Evolutionary conservation across 1,140 invertebrate species (phyloP).

Genomic region (Caenorhabditis brenneri): DNA sequence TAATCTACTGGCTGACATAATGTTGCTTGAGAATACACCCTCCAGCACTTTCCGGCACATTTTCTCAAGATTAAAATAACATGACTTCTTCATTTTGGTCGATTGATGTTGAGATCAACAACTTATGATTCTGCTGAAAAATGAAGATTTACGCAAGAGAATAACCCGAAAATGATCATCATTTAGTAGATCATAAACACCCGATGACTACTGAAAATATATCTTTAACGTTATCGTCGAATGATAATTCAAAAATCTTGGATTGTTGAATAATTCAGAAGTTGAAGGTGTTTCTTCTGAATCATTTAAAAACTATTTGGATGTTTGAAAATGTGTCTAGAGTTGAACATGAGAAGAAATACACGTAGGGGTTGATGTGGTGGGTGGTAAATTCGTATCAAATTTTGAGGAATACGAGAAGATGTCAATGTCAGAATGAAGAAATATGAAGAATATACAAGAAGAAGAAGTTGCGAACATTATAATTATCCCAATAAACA

Average conservation of each 20-base stretch:
- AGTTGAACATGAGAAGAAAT: no score
- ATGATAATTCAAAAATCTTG: background rate
- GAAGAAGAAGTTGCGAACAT: no score
- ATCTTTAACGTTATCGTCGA: background rate
- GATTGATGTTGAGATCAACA: background rate
- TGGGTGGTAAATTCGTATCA: no score
- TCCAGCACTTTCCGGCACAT: background rate
- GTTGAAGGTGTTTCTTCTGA: background rate
- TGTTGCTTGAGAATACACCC: background rate
- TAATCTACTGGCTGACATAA: background rate
- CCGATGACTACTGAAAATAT: background rate
- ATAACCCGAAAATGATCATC: background rate
- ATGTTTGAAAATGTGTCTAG: background rate
- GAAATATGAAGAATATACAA: no score
- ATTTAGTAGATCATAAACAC: conserved; percentile 1
- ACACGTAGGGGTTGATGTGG: no score
- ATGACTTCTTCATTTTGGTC: background rate
- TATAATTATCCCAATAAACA: no score
- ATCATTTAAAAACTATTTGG: background rate
- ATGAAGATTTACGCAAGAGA: background rate
- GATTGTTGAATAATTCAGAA: background rate
- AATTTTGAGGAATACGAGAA: no score
- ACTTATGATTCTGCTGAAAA: background rate
- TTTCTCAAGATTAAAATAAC: conserved; percentile 22
- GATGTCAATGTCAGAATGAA: no score